These are phyloP conservation scores for Phyllostomus discolor DNA, from an alignment of 2,113 vertebrate genomes.

Conservation along the genomic window DNA sequence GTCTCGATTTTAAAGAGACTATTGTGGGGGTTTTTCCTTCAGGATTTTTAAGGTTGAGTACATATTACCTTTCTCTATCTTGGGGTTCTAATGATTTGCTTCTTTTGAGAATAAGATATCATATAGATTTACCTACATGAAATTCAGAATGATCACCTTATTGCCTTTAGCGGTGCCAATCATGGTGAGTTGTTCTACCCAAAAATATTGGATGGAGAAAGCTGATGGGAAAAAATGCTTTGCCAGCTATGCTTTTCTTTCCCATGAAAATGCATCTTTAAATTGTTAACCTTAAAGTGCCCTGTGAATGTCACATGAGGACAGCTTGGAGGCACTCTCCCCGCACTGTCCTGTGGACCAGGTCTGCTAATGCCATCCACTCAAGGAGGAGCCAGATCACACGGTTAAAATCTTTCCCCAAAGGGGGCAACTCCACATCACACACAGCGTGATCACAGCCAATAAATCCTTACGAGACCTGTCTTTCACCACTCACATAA, in stretches of 20 bases:
- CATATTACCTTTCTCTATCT: neutral
- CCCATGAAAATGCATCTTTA: neutral
- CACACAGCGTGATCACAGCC: neutral
- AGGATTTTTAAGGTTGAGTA: neutral
- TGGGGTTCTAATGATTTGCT: constrained; percentile 4
- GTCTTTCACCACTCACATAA: neutral
- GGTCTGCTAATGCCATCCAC: fast-evolving
- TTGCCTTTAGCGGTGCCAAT: neutral
- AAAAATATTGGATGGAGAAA: neutral
- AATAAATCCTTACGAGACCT: fast-evolving
- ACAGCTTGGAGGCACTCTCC: fast-evolving
- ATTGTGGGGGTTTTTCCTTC: constrained; percentile 16
- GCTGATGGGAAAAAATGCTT: neutral
- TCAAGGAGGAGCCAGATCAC: neutral
- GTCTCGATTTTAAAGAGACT: constrained; percentile 32
- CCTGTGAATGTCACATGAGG: too few species aligned
- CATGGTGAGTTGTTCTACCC: neutral
- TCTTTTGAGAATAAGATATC: constrained; percentile 19
- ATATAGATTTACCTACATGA: neutral
- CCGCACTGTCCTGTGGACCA: fast-evolving
- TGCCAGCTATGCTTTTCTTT: neutral
- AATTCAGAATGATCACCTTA: neutral
- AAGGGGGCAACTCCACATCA: neutral
- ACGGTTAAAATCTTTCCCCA: neutral
- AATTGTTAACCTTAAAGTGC: neutral